Evolutionary conservation across 2,888 invertebrate genomes (phyloP), one percentile per base, ranked within the genome.

Genomic region (Tenthredo mesomela): DNA sequence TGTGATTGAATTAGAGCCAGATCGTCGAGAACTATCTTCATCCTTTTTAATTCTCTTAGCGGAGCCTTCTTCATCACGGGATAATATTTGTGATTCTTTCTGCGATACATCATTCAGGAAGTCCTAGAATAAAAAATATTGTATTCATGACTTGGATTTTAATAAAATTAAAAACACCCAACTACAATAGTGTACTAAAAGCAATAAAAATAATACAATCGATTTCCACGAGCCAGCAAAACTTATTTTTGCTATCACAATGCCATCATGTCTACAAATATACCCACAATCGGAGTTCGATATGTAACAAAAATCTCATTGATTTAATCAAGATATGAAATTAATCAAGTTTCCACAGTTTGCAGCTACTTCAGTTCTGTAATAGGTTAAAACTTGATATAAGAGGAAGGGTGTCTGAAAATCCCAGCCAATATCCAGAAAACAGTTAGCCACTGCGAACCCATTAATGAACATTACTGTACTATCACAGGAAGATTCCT

Each of bases 101-200:
- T 86, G 84, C 21, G 89, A 88, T 0, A 89, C 84, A 37, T 90
- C 90, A 5, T 90, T 88, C 9, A 91, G 86, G 78, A 89, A 88
- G 85, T 92, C 90, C 92, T 92, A 75, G 6, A 90, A 87, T 82
- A 43, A 21, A 37, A 9, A 5, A 47, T 9, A 29, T 54, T 29
- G 37, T 47, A 67, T 37, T 15, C 0, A 40, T 33, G 18, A 54
- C 29, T n/a, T 6, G n/a, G 25, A 47, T 29, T n/a, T 7, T 33
- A 25, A 5, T 18, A 33, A 9, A 54, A 37, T 54, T 10, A n/a
- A 33, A 58, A 37, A 37, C 21, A 29, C 18, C 18, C 15, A 7
- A 43, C n/a, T 15, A 25, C 10, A 12, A 75, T 47, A 47, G 25
- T 47, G 12, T 75, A 6, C 2, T 47, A 47, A 75, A 47, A 25